Conservation (phyloP, 2,797 vertebrate species). For the Gallinago stenura region DNA sequence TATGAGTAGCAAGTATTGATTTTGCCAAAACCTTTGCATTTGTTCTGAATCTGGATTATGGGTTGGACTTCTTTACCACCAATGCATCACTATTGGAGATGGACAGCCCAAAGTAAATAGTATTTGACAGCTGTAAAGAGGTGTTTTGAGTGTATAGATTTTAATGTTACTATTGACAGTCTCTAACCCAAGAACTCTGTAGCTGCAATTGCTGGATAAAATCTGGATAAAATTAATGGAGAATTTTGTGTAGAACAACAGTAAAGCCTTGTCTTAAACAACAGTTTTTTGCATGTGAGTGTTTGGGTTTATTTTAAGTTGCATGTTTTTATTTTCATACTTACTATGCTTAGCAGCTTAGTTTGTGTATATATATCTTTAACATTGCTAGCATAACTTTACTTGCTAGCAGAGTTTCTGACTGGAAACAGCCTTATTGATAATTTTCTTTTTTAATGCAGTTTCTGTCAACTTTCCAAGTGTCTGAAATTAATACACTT, state of each 20-base stretch:
- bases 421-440: background rate
- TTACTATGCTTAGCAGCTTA: background rate
- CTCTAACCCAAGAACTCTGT: background rate
- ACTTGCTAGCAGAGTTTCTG: background rate
- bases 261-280: background rate
- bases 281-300: rapidly evolving
- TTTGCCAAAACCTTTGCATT: background rate
- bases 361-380: background rate
- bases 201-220: background rate
- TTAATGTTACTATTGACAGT: background rate
- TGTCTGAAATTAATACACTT: background rate
- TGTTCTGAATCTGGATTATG: background rate
- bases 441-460: background rate
- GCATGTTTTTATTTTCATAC: background rate
- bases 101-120: background rate
- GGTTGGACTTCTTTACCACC: background rate
- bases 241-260: background rate
- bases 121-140: background rate
- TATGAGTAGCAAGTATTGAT: background rate
- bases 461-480: background rate
- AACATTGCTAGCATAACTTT: background rate
- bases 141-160: background rate
- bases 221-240: background rate
- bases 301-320: rapidly evolving
- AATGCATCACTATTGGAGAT: background rate